Evolutionary conservation across 2,113 vertebrate genomes (phyloP).

Genomic region (Jaculus jaculus): DNA sequence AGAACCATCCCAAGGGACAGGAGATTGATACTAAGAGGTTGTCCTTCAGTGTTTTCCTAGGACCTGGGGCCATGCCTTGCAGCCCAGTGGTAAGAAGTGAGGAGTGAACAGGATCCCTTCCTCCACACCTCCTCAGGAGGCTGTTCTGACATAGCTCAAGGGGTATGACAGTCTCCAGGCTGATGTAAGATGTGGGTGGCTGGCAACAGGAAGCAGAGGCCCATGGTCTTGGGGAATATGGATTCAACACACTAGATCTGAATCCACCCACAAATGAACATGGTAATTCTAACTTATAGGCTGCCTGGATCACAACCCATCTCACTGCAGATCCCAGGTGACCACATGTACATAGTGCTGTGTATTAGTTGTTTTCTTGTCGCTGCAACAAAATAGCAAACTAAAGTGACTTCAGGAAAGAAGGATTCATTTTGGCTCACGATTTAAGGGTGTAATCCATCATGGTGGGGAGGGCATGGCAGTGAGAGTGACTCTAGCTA

Average conservation of each 20-base stretch:
- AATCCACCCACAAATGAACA: accelerated
- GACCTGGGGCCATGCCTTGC: not conserved
- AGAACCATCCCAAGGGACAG: not conserved
- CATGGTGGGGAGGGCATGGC: not conserved
- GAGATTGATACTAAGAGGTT: not conserved
- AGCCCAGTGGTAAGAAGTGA: not conserved
- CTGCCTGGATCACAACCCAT: not conserved
- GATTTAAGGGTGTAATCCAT: too few relatives aligned
- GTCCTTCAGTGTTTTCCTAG: not conserved
- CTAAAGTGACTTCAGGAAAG: too few relatives aligned
- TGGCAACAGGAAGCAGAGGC: not conserved
- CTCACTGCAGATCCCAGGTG: not conserved
- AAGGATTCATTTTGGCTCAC: not conserved
- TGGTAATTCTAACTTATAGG: not conserved
- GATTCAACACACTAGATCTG: accelerated
- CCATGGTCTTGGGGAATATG: accelerated
- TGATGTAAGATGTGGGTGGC: accelerated
- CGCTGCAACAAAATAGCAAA: not conserved
- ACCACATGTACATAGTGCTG: accelerated
- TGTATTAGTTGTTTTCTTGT: not conserved
- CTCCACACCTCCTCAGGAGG: not conserved
- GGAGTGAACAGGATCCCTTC: not conserved
- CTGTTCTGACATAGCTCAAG: not conserved
- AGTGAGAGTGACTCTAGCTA: too few relatives aligned
- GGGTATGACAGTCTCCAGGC: not conserved